phyloP scores from a whole-genome alignment of 2,797 vertebrate genomes.

The Lateolabrax maculatus region DNA sequence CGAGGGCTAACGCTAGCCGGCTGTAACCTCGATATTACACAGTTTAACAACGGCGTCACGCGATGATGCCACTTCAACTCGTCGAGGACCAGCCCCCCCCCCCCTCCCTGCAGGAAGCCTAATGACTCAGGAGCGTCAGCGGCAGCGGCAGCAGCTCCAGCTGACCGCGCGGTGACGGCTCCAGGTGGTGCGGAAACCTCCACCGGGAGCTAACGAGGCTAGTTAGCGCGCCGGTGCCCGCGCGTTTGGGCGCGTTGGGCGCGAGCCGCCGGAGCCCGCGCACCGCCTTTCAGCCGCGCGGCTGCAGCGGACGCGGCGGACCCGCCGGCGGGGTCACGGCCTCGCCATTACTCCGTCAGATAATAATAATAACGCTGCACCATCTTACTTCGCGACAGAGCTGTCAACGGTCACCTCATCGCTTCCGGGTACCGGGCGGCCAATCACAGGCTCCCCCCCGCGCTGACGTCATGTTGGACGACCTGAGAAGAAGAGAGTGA shows the following conservation, averaged over 20 bases:
- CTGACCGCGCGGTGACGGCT: constrained; percentile 3
- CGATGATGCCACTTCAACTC: too few species aligned
- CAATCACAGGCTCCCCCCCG: constrained; percentile 54
- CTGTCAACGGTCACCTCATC: constrained; percentile 70
- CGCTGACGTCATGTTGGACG: constrained; percentile 56
- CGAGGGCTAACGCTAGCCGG: too few species aligned
- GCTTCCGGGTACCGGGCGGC: constrained; percentile 62
- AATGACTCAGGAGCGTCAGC: too few species aligned
- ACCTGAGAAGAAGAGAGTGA: too few species aligned
- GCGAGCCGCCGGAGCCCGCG: too few species aligned
- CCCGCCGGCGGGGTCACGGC: constrained; percentile 15
- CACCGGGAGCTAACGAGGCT: constrained; percentile 22
- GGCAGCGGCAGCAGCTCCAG: too few species aligned
- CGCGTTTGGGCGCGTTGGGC: too few species aligned
- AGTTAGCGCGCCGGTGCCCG: constrained; percentile 41
- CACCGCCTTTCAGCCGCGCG: constrained; percentile 40
- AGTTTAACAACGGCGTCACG: too few species aligned
- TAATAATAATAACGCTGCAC: constrained; percentile 21
- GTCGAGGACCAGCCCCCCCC: too few species aligned
- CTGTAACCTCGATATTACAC: not conserved
- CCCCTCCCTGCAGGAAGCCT: too few species aligned
- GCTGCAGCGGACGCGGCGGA: constrained; percentile 9
- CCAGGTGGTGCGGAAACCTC: constrained; percentile 2
- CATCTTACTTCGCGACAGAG: constrained; percentile 29
- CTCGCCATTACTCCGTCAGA: constrained; percentile 20